Percentiles rank a stretch among this genome's conserved stretches.
Evolutionary conservation across 1,140 invertebrate genomes (phyloP).

Genomic region (Nasonia longicornis): DNA sequence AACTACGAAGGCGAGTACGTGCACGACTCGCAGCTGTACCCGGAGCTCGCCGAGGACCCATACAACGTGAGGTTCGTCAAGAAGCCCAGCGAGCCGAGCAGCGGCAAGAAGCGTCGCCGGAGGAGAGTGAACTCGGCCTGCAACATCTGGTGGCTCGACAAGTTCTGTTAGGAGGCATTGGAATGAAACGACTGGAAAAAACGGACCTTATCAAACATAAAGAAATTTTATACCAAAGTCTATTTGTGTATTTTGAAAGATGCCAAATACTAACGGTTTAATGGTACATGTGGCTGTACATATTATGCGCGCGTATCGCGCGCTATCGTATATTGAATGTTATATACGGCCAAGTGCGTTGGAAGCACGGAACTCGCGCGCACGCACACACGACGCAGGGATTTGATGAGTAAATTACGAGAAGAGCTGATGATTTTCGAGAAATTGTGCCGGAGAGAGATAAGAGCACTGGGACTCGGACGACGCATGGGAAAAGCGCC

Average conservation of each 20-base stretch:
- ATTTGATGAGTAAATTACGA: conserved; percentile 18
- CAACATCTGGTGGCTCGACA: conserved; percentile 70
- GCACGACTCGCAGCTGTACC: conserved; percentile 88
- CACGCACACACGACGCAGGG: background rate
- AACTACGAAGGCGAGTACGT: conserved; percentile 93
- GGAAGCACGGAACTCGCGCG: background rate
- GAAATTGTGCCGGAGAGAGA: conserved; percentile 11
- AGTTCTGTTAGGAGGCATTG: conserved; percentile 66
- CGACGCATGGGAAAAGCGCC: conserved; percentile 18
- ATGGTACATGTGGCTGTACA: background rate
- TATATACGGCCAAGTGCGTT: background rate
- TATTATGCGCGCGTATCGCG: conserved; percentile 8
- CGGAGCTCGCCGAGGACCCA: conserved; percentile 94
- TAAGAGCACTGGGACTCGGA: background rate
- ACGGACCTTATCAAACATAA: conserved; percentile 53
- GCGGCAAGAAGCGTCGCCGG: conserved; percentile 75
- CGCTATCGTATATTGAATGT: background rate
- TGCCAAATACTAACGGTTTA: conserved; percentile 67
- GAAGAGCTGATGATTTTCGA: conserved; percentile 11
- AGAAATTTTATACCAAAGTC: conserved; percentile 73
- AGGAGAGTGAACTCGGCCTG: conserved; percentile 65
- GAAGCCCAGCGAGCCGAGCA: conserved; percentile 73
- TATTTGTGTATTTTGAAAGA: conserved; percentile 76
- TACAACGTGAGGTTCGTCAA: conserved; percentile 93
- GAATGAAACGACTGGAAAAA: conserved; percentile 41